Base-by-base conservation (phyloP, 2,113 vertebrate species). In the Boleophthalmus pectinirostris region DNA sequence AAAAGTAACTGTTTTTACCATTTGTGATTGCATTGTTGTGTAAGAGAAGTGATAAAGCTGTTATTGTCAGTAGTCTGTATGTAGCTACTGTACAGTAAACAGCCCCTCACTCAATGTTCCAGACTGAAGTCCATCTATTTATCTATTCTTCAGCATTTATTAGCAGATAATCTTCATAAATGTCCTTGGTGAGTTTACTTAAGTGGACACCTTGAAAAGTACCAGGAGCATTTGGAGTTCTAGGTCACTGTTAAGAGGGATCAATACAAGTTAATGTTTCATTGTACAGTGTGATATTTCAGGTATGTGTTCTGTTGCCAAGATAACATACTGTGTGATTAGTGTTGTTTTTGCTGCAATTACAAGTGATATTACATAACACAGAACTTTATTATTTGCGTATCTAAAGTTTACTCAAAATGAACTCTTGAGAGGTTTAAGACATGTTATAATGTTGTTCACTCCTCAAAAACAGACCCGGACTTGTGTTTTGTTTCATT, bases 71-170 rank as follows among this genome's bases (percentile, higher is more conserved):
- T 33, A 1, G 25, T 29, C 29, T 38, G n/a, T 61, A 25, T 61
- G 58, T 33, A 16, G 6, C 33, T 64, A 2, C 33, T 7, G 12
- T 29, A 58, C 29, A 8, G 69, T 56, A 29, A 24, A 35, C 13
- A 21, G 23, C 63, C 23, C 38, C 24, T 45, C 16, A 6, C 47
- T 77, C 57, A 58, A 46, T 35, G 53, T 58, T 23, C 47, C 74
- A 45, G 78, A 70, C 66, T 78, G 72, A 75, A 75, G 78, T 73
- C 49, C 78, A 78, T 5, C 20, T 21, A 23, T 54, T 66, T 61
- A 72, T 77, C 65, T 64, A 35, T 16, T 5, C 75, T 67, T 73
- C 75, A 69, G 56, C 33, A 66, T 25, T 68, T 69, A 56, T 33
- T 53, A 56, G n/a, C 0, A 33, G 73, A 78, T 76, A 70, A 25